Conservation (phyloP, 2,888 invertebrate species). For the Synergus japonicus region DNA sequence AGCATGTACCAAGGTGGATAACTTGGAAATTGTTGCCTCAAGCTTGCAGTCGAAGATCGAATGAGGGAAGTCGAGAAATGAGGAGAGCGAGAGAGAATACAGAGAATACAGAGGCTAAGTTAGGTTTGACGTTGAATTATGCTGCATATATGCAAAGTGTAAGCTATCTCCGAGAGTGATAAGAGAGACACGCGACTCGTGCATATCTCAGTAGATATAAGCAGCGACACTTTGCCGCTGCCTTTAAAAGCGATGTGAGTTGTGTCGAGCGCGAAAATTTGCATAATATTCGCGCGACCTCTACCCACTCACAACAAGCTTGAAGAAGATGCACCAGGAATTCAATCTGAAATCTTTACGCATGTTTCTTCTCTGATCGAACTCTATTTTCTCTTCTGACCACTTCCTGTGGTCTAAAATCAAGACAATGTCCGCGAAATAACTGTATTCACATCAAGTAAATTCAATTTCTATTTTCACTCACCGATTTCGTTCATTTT, state of each 20-base stretch:
- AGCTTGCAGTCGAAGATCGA: conserved; percentile 28
- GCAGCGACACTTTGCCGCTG: conserved; percentile 70
- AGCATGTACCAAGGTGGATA: conserved; percentile 1
- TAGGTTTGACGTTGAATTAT: conserved; percentile 74
- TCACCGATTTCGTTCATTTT: not conserved
- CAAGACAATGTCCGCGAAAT: too few species aligned
- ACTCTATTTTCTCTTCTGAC: conserved; percentile 14
- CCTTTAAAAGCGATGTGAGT: conserved; percentile 50
- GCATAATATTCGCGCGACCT: conserved; percentile 44
- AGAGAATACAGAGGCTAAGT: conserved; percentile 42
- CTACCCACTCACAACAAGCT: conserved; percentile 29
- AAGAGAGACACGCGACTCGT: conserved; percentile 75
- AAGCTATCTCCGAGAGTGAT: conserved; percentile 74
- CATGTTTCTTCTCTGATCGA: not conserved
- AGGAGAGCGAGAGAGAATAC: conserved; percentile 25
- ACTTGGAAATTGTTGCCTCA: conserved; percentile 35
- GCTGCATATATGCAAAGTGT: conserved; percentile 75
- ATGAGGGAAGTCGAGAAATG: conserved; percentile 1
- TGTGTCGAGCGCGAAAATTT: conserved; percentile 45
- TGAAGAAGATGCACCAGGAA: conserved; percentile 9
- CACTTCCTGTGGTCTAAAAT: not conserved
- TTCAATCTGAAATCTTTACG: conserved; percentile 24
- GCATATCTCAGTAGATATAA: conserved; percentile 72
- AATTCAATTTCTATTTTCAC: not conserved
- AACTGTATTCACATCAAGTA: not conserved